Conservation (phyloP, 2,888 invertebrate species). For the Pristionchus entomophagus region DNA sequence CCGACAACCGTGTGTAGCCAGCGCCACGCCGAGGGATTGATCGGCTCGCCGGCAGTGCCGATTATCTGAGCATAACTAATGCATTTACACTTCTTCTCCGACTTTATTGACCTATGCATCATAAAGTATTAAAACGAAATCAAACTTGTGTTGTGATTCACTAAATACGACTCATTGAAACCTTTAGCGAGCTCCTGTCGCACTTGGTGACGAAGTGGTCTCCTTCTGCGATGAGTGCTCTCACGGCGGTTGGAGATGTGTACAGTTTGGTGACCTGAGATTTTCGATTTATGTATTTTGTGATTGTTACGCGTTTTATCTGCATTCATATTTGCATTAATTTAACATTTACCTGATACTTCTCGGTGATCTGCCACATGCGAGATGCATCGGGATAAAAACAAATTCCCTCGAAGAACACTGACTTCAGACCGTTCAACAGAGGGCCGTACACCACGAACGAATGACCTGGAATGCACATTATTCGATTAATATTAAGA, state of each 20-base stretch:
- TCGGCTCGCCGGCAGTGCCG: constrained; percentile 98
- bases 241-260: constrained; percentile 98
- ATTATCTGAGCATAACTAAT: constrained; percentile 82
- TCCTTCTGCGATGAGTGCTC: constrained; percentile 95
- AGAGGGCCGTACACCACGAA: constrained; percentile 91
- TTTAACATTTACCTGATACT: constrained; percentile 86
- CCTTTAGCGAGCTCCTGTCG: constrained; percentile 78
- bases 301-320: background rate
- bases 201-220: constrained; percentile 87
- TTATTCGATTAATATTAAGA: no score
- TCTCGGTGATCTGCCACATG: constrained; percentile 92
- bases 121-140: no score
- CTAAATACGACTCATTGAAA: background rate
- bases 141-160: no score
- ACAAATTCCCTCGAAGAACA: constrained; percentile 93
- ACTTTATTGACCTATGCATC: no score
- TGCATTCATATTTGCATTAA: no score
- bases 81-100: background rate
- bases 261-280: constrained; percentile 88
- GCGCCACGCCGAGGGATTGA: constrained; percentile 86
- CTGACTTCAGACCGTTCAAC: constrained; percentile 92
- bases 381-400: constrained; percentile 93
- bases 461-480: constrained; percentile 78
- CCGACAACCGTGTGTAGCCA: constrained; percentile 77
- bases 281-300: background rate